Evolutionary conservation across 2,797 vertebrate genomes (phyloP).

Genomic region (Agapornis canus): DNA sequence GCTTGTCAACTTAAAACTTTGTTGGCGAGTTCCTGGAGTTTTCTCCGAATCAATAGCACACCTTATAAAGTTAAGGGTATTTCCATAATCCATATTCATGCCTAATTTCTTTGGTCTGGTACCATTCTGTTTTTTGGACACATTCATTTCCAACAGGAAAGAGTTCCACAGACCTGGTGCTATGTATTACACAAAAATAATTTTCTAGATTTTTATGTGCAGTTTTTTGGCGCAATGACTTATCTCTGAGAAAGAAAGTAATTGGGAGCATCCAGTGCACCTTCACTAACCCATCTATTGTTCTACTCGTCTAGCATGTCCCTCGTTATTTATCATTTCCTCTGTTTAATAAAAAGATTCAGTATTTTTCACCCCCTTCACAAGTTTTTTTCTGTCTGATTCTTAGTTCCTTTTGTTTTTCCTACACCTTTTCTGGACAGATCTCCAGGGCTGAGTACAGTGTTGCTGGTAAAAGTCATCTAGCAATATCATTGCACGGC

Average conservation of each 20-base stretch:
- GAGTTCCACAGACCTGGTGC: background rate
- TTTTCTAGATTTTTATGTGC: background rate
- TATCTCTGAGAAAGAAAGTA: background rate
- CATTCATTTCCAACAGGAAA: background rate
- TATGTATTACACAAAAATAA: background rate
- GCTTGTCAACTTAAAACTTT: too few relatives aligned
- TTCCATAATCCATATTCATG: background rate
- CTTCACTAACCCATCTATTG: background rate
- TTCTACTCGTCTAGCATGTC: background rate
- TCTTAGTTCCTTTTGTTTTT: background rate
- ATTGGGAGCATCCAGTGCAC: background rate
- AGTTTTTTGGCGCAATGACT: background rate
- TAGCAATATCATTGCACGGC: background rate
- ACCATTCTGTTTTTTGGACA: background rate
- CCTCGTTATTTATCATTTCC: background rate
- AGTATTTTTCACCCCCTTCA: background rate
- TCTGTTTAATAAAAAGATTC: background rate
- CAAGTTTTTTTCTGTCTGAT: background rate
- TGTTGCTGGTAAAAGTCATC: background rate
- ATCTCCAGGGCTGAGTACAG: background rate
- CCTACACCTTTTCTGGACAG: background rate
- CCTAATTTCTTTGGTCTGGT: background rate
- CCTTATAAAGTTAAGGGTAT: background rate
- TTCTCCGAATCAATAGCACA: too few relatives aligned
- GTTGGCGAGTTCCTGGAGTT: too few relatives aligned